Evolutionary conservation across 2,113 vertebrate genomes (phyloP), one percentile per base, ranked within the genome.

Genomic region (Spea bombifrons): DNA sequence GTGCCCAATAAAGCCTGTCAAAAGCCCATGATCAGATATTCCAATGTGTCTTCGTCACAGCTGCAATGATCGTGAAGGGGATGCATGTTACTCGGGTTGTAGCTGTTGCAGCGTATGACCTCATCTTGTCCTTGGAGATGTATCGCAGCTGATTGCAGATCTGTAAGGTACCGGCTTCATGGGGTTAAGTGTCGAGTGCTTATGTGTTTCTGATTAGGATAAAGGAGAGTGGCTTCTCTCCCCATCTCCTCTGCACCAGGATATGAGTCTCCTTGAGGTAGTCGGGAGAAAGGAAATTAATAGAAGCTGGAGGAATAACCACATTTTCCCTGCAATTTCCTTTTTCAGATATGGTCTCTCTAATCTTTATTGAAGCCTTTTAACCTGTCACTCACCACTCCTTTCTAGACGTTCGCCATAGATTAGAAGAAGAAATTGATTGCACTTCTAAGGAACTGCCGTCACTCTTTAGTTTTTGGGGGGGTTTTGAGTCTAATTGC

Each of bases 321-420:
- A 74, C 65, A 67, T 80, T 79, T 64, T 79, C 68, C 77, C 66
- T 61, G 78, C 78, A 80, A 80, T 80, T 80, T 80, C 78, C 78
- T 80, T 80, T 76, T 61, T 13, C 46, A 68, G 78, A 80, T 80
- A 80, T 74, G 53, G 71, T 74, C 71, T 80, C 5, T 73, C 71
- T 80, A 80, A 80, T 80, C 78, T 80, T 74, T 80, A 80, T 80
- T 80, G 78, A 80, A 73, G 53, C 64, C 71, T 71, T 80, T 80
- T 80, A 80, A 74, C 78, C 71, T 80, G 78, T 74, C 71, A 80
- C 50, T 80, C 78, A 59, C 71, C 44, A 53, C 45, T 49, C 46
- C 50, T 61, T 17, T 80, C 65, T 57, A 66, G 78, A 80, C 46
- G 50, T 66, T 73, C 73, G 16, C n/a, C n/a, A 47, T 48, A 49